Base-by-base conservation (phyloP, 2,113 vertebrate genomes). In the Ammodytes dubius region DNA sequence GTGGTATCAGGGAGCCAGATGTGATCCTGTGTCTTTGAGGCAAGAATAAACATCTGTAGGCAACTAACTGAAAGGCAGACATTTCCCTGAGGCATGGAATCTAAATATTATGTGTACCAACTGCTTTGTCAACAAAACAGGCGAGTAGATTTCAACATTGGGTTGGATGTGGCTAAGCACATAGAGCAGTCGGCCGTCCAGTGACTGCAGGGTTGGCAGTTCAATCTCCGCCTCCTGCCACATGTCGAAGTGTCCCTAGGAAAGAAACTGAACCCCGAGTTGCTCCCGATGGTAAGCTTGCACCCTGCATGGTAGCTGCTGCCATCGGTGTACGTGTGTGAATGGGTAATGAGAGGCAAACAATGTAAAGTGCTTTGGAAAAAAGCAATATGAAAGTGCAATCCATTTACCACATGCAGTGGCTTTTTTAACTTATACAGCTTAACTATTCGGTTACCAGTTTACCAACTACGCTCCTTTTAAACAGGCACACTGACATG, bases 11-110 rank as follows among this genome's bases (percentile, higher is more conserved):
- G 0, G 9, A 37, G 56, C 13, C 19, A 67, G 45, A 42, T 52
- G 58, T 65, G 79, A 66, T 63, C 35, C 12, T 10, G 35, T 42
- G 9, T 43, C 39, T 70, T 58, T 54, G 66, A 66, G 45, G 39
- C 13, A 53, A 53, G n/a, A 54, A 35, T 47, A 60, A 67, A 68
- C 13, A 64, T 52, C 39, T 43, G 39, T 15, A 47, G 17, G 15
- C 11, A n/a, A 54, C 15, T 4, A 53, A 47, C 43, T 52, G 7
- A 64, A 27, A 52, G 52, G 19, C n/a, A 49, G 15, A 56, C 54
- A 75, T 9, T 43, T 15, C 27, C n/a, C 19, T 27, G 61, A 4
- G 6, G 43, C n/a, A 35, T 65, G 45, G 14, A 27, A 43, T 42
- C 7, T 1, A 61, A 63, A 64, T 45, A 45, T 8, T n/a, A n/a